A percentile compares a stretch with the other conserved stretches of the same genome.
Conservation (phyloP, 2,888 invertebrate species). For the Rhagium mordax region DNA sequence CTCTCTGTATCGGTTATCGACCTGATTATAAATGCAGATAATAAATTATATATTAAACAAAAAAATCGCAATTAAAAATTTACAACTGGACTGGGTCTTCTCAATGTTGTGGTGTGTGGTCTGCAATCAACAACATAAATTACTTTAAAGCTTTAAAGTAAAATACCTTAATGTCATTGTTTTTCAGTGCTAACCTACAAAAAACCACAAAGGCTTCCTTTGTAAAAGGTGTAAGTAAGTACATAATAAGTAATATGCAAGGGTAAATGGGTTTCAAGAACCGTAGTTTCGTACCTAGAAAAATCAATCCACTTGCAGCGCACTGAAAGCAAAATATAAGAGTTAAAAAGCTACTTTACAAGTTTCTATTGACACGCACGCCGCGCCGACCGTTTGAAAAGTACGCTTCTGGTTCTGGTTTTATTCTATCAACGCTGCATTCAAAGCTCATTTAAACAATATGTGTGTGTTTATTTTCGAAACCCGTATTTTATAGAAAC, state of each 20-base stretch:
- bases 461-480: not conserved
- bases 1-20: too few species aligned
- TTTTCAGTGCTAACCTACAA: not conserved
- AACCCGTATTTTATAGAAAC: not conserved
- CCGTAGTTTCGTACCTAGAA: not conserved
- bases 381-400: not conserved
- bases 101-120: too few species aligned
- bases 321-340: not conserved
- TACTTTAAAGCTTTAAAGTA: not conserved
- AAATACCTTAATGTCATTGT: too few species aligned
- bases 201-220: not conserved
- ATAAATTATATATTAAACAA: too few species aligned
- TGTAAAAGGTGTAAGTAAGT: conserved; percentile 4
- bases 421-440: not conserved
- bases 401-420: conserved; percentile 17
- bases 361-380: conserved; percentile 5
- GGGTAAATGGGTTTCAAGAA: conserved; percentile 1
- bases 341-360: conserved; percentile 10
- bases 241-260: conserved; percentile 1
- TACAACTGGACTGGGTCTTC: not conserved
- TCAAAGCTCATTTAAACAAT: conserved; percentile 8
- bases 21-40: too few species aligned
- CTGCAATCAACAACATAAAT: not conserved
- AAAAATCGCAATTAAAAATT: too few species aligned
- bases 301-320: not conserved